Evolutionary conservation across 2,888 invertebrate genomes (phyloP), one percentile per base, ranked within the genome.

Genomic region (Polydrusus cervinus): DNA sequence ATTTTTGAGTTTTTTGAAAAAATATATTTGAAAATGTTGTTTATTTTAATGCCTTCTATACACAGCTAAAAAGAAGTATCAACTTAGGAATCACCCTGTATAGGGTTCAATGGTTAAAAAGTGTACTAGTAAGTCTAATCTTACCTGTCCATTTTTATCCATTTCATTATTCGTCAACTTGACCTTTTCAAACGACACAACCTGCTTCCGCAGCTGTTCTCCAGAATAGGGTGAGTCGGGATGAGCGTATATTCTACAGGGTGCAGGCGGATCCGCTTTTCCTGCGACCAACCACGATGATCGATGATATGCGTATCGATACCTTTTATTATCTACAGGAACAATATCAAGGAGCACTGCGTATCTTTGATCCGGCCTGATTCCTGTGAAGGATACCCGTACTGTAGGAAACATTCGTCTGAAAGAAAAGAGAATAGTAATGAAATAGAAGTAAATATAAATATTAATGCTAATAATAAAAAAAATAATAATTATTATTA

Each of bases 321-420:
- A 93, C 68, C 94, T 88, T 85, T 94, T 94, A 87, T 92, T 92
- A 87, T 95, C 94, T 72, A 94, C 94, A 0, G 94, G 94, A 3
- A 94, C 93, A 78, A 95, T 93, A 88, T 95, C 94, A 89, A 95
- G 89, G 70, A 94, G 89, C 16, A 95, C 94, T 38, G 92, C 91
- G 88, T 94, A 95, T 78, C 90, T 87, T 82, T 89, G 91, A 80
- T 91, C 92, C 0, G 91, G 88, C 71, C 92, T 89, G 57, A 93
- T 88, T 5, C 92, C 93, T 55, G 90, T 90, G 87, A 95, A 94
- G 14, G 93, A 93, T 45, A 93, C 92, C 61, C 94, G 89, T 66
- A 95, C 89, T 9, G 94, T 94, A 1, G 95, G 95, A 83, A 95
- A 95, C 95, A 95, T 95, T 81, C 95, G 89, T 86, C 94, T 95